Evolutionary conservation across 2,888 invertebrate genomes (phyloP).

Genomic region (Heliconius hortense): DNA sequence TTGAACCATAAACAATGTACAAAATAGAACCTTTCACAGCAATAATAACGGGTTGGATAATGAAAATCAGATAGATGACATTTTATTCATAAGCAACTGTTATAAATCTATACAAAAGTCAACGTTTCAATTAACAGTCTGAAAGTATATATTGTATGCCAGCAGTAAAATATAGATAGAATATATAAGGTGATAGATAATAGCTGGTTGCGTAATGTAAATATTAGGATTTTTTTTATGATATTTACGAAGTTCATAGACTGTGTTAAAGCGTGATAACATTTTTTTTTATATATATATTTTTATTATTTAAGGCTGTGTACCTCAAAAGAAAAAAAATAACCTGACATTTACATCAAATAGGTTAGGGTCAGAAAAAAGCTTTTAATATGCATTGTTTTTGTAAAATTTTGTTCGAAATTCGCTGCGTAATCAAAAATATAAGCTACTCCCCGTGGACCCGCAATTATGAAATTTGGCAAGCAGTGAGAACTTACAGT

Average conservation of each 20-base stretch:
- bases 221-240: constrained; percentile 1
- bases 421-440: no score
- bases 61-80: constrained; percentile 23
- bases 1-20: neutral
- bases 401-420: no score
- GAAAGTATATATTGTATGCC: constrained; percentile 14
- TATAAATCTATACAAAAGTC: constrained; percentile 45
- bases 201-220: constrained; percentile 27
- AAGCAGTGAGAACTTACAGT: no score
- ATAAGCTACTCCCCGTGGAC: no score
- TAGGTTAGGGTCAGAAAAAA: no score
- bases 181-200: constrained; percentile 50
- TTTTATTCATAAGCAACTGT: constrained; percentile 27
- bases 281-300: no score
- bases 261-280: no score
- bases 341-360: no score
- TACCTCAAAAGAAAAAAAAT: no score
- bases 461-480: no score
- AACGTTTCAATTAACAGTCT: constrained; percentile 43
- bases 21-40: neutral
- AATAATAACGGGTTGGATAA: constrained; percentile 21
- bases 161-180: constrained; percentile 44
- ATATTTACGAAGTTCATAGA: neutral
- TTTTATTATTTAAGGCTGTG: no score
- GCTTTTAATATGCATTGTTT: no score